Evolutionary conservation across 2,797 vertebrate species (phyloP).

Genomic region (Malurus leucopterus): DNA sequence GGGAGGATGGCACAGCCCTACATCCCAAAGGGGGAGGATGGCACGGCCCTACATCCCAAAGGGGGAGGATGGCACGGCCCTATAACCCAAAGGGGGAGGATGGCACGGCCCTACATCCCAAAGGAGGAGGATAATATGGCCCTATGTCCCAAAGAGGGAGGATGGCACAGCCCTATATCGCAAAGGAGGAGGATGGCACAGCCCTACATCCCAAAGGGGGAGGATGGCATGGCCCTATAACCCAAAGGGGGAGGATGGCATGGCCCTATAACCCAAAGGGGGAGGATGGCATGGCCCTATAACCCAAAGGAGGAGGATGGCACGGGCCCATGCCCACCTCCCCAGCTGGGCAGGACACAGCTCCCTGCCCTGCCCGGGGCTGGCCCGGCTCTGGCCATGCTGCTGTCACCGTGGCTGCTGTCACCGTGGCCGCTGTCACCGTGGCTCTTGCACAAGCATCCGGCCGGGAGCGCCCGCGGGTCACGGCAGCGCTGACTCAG

Average conservation of each 20-base stretch:
- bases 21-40: too few relatives aligned
- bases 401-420: neutral
- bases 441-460: slow-evolving; percentile 40
- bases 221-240: too few relatives aligned
- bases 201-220: neutral
- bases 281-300: too few relatives aligned
- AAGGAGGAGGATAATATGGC: neutral
- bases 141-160: neutral
- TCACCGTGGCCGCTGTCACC: neutral
- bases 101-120: neutral
- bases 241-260: neutral
- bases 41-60: too few relatives aligned
- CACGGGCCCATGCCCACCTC: rapidly evolving
- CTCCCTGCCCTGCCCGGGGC: too few relatives aligned
- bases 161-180: neutral
- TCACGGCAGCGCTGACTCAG: neutral
- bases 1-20: too few relatives aligned
- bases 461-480: neutral
- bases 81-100: too few relatives aligned
- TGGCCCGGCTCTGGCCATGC: neutral
- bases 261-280: rapidly evolving
- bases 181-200: neutral
- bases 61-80: neutral
- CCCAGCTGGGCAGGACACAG: neutral
- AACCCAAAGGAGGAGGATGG: neutral